These are phyloP conservation scores for Esox masquinongy DNA, from an alignment of 2,797 vertebrate genomes.

Conservation along the genomic window DNA sequence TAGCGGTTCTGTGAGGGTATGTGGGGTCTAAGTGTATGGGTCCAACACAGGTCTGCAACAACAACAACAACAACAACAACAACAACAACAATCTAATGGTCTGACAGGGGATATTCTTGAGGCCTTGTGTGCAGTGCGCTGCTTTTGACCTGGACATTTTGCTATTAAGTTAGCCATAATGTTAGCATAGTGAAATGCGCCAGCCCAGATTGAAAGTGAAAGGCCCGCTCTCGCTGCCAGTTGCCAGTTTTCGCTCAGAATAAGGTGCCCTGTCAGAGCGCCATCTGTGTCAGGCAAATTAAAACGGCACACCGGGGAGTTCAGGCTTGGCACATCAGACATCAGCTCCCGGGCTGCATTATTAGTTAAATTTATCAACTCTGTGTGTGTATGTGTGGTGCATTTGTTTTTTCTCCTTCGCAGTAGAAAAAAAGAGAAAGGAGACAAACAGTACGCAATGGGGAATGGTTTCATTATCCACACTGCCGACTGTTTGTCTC, in stretches of 20 bases:
- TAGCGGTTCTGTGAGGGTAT: background rate
- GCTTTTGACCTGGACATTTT: slow-evolving; percentile 49
- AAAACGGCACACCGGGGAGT: slow-evolving; percentile 58
- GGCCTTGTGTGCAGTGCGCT: slow-evolving; percentile 48
- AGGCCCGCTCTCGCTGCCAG: slow-evolving; percentile 46
- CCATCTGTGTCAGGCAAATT: slow-evolving; percentile 75
- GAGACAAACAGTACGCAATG: slow-evolving; percentile 22
- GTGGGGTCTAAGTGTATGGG: background rate
- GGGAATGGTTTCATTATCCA: slow-evolving; percentile 40
- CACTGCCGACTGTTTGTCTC: slow-evolving; percentile 32
- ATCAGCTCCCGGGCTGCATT: slow-evolving; percentile 53
- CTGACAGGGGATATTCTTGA: slow-evolving; percentile 55
- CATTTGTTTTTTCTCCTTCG: slow-evolving; percentile 10
- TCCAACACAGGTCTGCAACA: background rate
- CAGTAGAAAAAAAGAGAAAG: slow-evolving; percentile 19
- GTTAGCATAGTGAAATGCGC: slow-evolving; percentile 54
- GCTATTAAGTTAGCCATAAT: slow-evolving; percentile 64
- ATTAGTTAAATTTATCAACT: slow-evolving; percentile 55
- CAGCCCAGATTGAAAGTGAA: slow-evolving; percentile 45
- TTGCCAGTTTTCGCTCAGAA: slow-evolving; percentile 66
- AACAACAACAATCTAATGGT: slow-evolving; percentile 45
- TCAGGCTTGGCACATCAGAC: slow-evolving; percentile 46
- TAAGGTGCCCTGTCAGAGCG: slow-evolving; percentile 67
- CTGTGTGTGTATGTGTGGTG: slow-evolving; percentile 24
- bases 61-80: slow-evolving; percentile 36